Base-by-base conservation (phyloP, 2,797 vertebrate genomes). In the Heterohyrax brucei region DNA sequence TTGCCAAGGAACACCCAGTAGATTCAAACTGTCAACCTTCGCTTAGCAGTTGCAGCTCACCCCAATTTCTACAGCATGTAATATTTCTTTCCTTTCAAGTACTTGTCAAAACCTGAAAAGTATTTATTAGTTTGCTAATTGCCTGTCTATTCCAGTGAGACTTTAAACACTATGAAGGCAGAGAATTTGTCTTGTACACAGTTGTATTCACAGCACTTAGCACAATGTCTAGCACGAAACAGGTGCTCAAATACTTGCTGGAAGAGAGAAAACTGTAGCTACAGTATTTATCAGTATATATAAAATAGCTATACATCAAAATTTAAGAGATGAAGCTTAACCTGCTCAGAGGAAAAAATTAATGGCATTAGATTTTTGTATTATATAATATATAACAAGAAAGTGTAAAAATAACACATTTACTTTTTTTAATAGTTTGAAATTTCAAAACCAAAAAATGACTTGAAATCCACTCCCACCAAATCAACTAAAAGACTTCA, bases 311-410 rank as follows among this genome's bases (percentile, higher is more conserved):
- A 80, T 19, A 44, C 1, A 21, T 48, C 46, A 93, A 64, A 77
- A 87, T 26, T 21, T 39, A 78, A 64, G 28, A 30, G 87, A 87
- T 16, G 53, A 1, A 85, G 21, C n/a, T 56, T 78, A 73, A 87
- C 70, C 46, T 48, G 3, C 28, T 77, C 62, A 84, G 82, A 84
- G 12, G 12, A 10, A 88, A 75, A 75, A 75, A 39, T 73, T 26
- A 79, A 75, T 18, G 8, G 19, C 79, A 61, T 30, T 76, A 28
- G 33, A 22, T 14, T 39, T 83, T 87, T 93, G 83, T 87, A 94
- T 91, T 73, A 66, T n/a, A 79, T 3, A 77, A 90, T n/a, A 94
- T 28, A 83, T 78, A 91, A 88, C 33, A 84, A 33, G 66, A 86
- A 86, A 80, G 12, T 48, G 9, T 50, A 83, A 56, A 87, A 87